These are phyloP conservation scores for Microtus pennsylvanicus DNA, from an alignment of 2,113 vertebrate genomes.

Conservation along the genomic window DNA sequence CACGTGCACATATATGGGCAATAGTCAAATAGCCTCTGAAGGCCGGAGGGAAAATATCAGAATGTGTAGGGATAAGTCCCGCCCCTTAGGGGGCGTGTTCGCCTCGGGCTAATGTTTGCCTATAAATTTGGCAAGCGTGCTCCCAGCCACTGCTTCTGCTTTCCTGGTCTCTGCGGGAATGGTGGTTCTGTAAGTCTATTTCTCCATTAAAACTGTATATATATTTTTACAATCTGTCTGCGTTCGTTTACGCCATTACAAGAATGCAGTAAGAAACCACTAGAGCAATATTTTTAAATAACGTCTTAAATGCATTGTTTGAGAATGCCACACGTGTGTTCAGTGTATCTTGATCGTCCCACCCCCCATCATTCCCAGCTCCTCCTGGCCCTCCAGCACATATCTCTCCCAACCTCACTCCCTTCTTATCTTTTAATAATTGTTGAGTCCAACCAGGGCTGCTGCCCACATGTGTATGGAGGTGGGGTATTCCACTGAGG, in stretches of 20 bases:
- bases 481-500: not conserved
- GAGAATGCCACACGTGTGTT: not conserved
- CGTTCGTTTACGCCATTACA: too few species aligned
- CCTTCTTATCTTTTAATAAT: not conserved
- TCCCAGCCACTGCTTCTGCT: too few species aligned
- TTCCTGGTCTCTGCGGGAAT: too few species aligned
- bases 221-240: too few species aligned
- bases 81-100: too few species aligned
- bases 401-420: not conserved
- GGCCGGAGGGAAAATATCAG: not conserved
- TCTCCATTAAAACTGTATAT: too few species aligned
- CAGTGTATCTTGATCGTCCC: too few species aligned
- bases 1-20: not conserved
- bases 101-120: too few species aligned
- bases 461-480: not conserved
- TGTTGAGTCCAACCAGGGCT: not conserved
- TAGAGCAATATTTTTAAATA: not conserved
- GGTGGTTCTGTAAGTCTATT: too few species aligned
- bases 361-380: too few species aligned
- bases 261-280: not conserved
- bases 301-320: not conserved
- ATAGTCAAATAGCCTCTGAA: not conserved
- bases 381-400: not conserved
- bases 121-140: too few species aligned
- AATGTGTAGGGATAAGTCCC: not conserved